Evolutionary conservation across 2,113 vertebrate species (phyloP), one percentile per base, ranked within the genome.

Genomic region (Procapra przewalskii): DNA sequence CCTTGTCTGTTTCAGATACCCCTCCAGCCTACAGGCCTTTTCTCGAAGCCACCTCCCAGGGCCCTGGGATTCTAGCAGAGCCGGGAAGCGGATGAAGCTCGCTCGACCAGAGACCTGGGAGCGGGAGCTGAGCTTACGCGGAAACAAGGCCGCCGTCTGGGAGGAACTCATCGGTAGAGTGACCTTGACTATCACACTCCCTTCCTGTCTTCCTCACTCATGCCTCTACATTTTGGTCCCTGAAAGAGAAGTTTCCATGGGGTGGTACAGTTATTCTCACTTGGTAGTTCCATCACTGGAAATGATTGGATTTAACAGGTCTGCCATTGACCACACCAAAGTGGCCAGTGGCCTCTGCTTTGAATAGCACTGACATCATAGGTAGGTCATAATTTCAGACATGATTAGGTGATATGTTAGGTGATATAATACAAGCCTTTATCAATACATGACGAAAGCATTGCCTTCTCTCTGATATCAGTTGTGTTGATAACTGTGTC

Each of bases 61-160:
- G 1, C 94, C 92, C 0, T 99, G 99, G 99, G 99, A 99, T 48
- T 96, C 99, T 4, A 98, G 99, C 82, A 95, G 98, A 95, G 99
- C 99, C 0, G 99, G 99, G 36, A 97, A 98, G 82, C 98, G 99
- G 25, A 99, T 99, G 99, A 99, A 98, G 94, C 99, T 99, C 1
- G 97, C 98, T 50, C 97, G 97, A 77, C 99, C 99, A 0, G 98
- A 99, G 88, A 99, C 99, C 0, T 99, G 99, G 99, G 99, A 99
- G 0, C 98, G 99, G 11, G 98, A 98, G 90, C 98, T 99, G 88
- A 99, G 99, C 92, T 97, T 71, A 50, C 96, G 97, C 40, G 99
- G 99, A 50, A 99, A 99, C 99, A 99, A 98, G 40, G 99, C 99
- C 4, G 59, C 97, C 0, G 99, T 99, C 62, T 99, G 99, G 99